Percentiles rank a stretch among this genome's conserved stretches.
Evolutionary conservation across 2,797 vertebrate genomes (phyloP).

Genomic region (Botia kubotai): DNA sequence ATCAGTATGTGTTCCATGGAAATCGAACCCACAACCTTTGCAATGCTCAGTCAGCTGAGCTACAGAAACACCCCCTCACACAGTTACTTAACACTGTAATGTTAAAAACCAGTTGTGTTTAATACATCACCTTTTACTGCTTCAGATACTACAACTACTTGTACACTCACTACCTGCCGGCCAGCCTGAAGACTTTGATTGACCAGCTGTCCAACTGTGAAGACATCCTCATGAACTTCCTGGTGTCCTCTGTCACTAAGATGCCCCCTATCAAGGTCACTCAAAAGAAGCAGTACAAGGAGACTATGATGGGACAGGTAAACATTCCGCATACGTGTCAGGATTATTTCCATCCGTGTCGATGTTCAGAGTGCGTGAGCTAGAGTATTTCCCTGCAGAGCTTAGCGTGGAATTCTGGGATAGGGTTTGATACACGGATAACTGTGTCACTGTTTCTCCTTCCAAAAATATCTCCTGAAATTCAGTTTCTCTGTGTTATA

Average conservation of each 20-base stretch:
- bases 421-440: background rate
- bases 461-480: background rate
- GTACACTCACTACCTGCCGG: conserved; percentile 96
- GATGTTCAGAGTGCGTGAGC: background rate
- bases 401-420: background rate
- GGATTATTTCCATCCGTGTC: background rate
- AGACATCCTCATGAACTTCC: conserved; percentile 99
- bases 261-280: conserved; percentile 99
- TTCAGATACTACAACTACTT: conserved; percentile 98
- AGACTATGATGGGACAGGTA: conserved; percentile 99
- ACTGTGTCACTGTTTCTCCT: conserved; percentile 19
- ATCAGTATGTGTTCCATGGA: no score
- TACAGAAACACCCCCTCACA: no score
- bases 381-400: background rate
- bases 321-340: conserved; percentile 42
- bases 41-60: no score
- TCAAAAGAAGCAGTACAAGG: conserved; percentile 99
- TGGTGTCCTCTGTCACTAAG: conserved; percentile 96
- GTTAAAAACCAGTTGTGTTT: no score
- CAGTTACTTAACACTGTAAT: no score
- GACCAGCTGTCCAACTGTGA: conserved; percentile 99
- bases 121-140: background rate
- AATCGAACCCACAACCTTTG: no score
- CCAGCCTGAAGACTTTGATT: conserved; percentile 93
- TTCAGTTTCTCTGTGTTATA: background rate